Base-by-base conservation (phyloP, 2,888 invertebrate species). In the Agonopterix heracliana region DNA sequence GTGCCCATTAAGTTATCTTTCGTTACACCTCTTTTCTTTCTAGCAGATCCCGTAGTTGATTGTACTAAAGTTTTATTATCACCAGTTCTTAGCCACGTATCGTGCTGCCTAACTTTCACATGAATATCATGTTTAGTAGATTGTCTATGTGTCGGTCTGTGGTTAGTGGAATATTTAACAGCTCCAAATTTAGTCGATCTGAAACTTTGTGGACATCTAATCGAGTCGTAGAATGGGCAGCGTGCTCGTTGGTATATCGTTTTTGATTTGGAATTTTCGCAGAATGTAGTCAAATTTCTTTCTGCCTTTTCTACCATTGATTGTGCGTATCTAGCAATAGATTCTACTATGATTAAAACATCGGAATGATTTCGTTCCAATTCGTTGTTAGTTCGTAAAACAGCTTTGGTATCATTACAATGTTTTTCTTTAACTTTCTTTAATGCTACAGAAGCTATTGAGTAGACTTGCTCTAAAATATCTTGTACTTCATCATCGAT, bases 241-340 rank as follows among this genome's bases (percentile, higher is more conserved):
- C 61, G 46, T 0, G 51, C 43, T 38, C 73, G 52, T 38, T 71
- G 66, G 41, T 77, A 81, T 0, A 48, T n/a, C 0, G 68, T 68
- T 1, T 75, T 50, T 0, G 59, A 54, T 2, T 65, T 60, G 0
- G 74, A 64, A 1, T 55, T 54, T 17, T 63, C 53, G 36, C 85
- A 85, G 53, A 85, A 81, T 0, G 53, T 54, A 0, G 75, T 76
- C 0, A 75, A 8, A 56, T 84, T 81, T 0, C 41, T 34, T 0
- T 64, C 10, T 0, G 80, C 77, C 1, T 60, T 54, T 2, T 68
- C 61, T 0, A 81, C 65, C 42, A 79, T 64, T 0, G 51, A 54
- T 46, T 65, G 61, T 0, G 72, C 61, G 26, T 74, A 79, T 0
- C 61, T 54, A 0, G 64, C 58, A 2, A 83, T 57, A 0, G 63